Evolutionary conservation across 2,888 invertebrate genomes (phyloP).

Genomic region (Hemicrepidius hirtus): DNA sequence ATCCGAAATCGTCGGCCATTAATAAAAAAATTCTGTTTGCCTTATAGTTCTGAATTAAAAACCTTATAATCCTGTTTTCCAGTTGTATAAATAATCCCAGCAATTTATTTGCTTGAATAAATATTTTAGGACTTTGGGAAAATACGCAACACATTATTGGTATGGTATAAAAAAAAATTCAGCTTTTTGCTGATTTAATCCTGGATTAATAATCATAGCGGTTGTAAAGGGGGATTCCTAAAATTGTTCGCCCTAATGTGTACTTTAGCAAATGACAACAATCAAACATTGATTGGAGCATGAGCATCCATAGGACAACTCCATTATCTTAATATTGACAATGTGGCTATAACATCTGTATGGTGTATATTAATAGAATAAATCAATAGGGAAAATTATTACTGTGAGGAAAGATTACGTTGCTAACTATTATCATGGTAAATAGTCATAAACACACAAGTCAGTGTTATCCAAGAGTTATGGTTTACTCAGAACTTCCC

Average conservation of each 20-base stretch:
- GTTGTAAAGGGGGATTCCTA: background rate
- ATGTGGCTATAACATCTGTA: constrained; percentile 9
- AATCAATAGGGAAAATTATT: constrained; percentile 18
- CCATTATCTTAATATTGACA: constrained; percentile 31
- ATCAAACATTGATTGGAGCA: constrained; percentile 5
- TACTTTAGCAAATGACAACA: constrained; percentile 6
- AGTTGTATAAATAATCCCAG: no score
- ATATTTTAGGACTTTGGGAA: no score
- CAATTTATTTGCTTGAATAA: no score
- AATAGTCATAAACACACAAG: background rate
- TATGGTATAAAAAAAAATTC: no score
- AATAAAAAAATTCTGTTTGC: no score
- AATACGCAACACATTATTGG: no score
- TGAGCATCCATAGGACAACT: background rate
- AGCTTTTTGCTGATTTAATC: no score
- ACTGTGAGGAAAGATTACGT: constrained; percentile 9
- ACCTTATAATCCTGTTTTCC: no score
- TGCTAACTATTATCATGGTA: background rate
- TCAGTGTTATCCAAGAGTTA: constrained; percentile 5
- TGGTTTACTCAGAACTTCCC: constrained; percentile 8
- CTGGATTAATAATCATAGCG: background rate
- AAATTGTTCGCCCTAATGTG: background rate
- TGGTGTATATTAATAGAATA: constrained; percentile 27
- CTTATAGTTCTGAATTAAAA: no score
- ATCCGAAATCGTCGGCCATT: no score